phyloP scores from a whole-genome alignment of 2,888 invertebrate species.

The Vannuccia rotundouncinata region DNA sequence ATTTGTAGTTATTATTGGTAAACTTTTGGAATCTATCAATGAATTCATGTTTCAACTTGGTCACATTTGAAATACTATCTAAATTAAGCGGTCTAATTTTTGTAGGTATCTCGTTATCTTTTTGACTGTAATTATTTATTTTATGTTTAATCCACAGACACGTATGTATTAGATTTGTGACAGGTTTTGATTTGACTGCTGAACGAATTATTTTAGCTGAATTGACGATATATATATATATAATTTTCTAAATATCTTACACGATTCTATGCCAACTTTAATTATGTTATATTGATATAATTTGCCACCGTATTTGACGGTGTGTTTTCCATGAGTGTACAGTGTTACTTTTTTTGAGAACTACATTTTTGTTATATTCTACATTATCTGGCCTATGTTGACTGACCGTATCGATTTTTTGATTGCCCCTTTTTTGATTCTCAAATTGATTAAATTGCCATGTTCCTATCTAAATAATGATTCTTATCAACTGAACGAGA shows the following conservation, averaged over 20 bases:
- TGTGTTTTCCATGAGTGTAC: conserved; percentile 9
- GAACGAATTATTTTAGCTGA: background rate
- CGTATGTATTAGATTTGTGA: too few species aligned
- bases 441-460: background rate
- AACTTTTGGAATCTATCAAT: too few species aligned
- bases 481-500: background rate
- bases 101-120: too few species aligned
- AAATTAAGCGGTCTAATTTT: too few species aligned
- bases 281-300: background rate
- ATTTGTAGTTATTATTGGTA: too few species aligned
- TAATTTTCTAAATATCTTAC: background rate
- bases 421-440: background rate
- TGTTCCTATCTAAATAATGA: background rate
- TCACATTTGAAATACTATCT: too few species aligned
- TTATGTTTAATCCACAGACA: too few species aligned
- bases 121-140: too few species aligned
- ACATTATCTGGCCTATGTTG: background rate
- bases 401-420: conserved; percentile 2
- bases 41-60: too few species aligned
- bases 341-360: conserved; percentile 11
- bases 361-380: background rate
- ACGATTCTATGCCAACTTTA: conserved; percentile 4
- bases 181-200: background rate
- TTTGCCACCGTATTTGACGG: background rate
- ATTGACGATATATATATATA: background rate